Evolutionary conservation across 1,140 invertebrate genomes (phyloP).

Genomic region (Notospermus geniculatus): DNA sequence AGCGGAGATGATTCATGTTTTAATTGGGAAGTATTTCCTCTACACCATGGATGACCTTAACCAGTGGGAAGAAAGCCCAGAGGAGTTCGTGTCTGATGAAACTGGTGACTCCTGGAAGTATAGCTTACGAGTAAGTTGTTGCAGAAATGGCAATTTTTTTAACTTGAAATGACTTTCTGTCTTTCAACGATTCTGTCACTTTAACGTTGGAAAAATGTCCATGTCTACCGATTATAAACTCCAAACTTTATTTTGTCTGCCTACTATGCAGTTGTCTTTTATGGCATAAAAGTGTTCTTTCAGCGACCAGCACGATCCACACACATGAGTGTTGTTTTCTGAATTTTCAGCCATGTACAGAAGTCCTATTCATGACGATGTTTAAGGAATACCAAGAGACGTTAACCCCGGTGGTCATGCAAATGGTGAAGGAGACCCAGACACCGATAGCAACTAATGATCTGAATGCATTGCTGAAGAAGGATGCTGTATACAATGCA

Average conservation of each 20-base stretch:
- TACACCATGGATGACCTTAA: constrained; percentile 79
- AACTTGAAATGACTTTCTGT: too few relatives aligned
- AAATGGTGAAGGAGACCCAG: constrained; percentile 66
- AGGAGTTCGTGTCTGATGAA: constrained; percentile 83
- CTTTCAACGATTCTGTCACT: too few relatives aligned
- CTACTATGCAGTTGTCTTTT: too few relatives aligned
- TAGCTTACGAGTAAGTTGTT: constrained; percentile 76
- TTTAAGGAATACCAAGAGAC: constrained; percentile 75
- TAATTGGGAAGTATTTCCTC: constrained; percentile 85
- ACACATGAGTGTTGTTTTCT: too few relatives aligned
- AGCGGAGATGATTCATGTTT: constrained; percentile 75
- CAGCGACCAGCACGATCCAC: too few relatives aligned
- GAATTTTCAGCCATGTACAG: constrained; percentile 77
- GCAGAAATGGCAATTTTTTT: too few relatives aligned
- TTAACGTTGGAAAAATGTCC: too few relatives aligned
- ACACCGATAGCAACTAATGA: constrained; percentile 65
- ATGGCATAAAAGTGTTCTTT: too few relatives aligned
- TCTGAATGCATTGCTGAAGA: constrained; percentile 74
- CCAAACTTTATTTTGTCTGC: too few relatives aligned
- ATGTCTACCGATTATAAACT: too few relatives aligned
- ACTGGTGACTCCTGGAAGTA: constrained; percentile 90
- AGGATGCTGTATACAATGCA: constrained; percentile 92
- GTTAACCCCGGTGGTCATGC: constrained; percentile 71
- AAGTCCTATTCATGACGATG: constrained; percentile 78
- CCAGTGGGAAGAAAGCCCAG: constrained; percentile 86